These are phyloP conservation scores for Acrocyrtus sp. DNA, from an alignment of 2,888 invertebrate genomes.

Conservation along the genomic window DNA sequence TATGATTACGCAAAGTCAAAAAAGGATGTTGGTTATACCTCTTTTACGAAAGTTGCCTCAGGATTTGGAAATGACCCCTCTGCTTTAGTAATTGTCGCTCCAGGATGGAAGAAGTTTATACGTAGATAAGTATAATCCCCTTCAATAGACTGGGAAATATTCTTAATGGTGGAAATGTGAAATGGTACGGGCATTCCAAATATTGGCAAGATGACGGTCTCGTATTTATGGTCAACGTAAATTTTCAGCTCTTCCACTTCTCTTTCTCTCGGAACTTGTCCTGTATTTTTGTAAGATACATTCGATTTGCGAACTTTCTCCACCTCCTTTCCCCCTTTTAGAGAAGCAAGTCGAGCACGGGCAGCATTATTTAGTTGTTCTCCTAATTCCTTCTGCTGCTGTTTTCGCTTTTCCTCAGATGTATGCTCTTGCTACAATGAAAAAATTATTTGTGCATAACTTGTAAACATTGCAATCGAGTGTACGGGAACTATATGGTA, in stretches of 20 bases:
- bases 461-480: no score
- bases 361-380: constrained; percentile 92
- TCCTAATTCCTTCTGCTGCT: constrained; percentile 95
- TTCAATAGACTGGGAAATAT: constrained; percentile 98
- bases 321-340: constrained; percentile 79
- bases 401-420: constrained; percentile 95
- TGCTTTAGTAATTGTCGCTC: constrained; percentile 93
- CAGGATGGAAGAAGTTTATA: constrained; percentile 99
- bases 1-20: no score
- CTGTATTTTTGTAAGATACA: constrained; percentile 91
- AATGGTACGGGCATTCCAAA: constrained; percentile 97
- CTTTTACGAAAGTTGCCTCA: constrained; percentile 97
- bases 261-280: constrained; percentile 91
- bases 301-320: constrained; percentile 94
- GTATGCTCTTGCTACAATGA: constrained; percentile 82
- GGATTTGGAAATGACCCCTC: constrained; percentile 94
- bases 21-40: constrained; percentile 69
- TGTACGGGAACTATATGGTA: not conserved
- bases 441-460: no score
- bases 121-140: constrained; percentile 98
- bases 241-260: constrained; percentile 94
- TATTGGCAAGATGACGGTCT: constrained; percentile 97
- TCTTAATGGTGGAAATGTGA: constrained; percentile 99
- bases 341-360: constrained; percentile 88
- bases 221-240: constrained; percentile 96